These are phyloP conservation scores for Galerucella nymphaeae DNA, from an alignment of 2,888 invertebrate genomes.

Conservation along the genomic window DNA sequence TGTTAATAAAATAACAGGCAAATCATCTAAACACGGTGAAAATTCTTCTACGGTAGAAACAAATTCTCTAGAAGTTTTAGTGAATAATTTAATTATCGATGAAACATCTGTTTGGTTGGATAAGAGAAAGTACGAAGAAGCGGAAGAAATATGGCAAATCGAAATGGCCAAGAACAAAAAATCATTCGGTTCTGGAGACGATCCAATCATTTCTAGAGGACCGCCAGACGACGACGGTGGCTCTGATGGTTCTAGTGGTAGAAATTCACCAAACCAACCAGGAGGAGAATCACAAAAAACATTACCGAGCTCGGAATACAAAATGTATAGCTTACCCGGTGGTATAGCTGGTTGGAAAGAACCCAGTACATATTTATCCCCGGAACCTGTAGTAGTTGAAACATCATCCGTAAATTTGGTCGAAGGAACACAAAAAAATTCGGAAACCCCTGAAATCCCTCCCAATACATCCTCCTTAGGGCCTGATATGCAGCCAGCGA, in stretches of 20 bases:
- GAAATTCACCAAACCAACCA: conserved; percentile 58
- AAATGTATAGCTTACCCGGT: conserved; percentile 74
- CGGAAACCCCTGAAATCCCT: conserved; percentile 45
- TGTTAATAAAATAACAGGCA: conserved; percentile 53
- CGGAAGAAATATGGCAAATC: conserved; percentile 70
- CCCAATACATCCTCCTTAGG: conserved; percentile 52
- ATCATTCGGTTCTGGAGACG: conserved; percentile 48
- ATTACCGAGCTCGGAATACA: conserved; percentile 57
- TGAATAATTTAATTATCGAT: conserved; percentile 62
- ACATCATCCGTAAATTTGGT: conserved; percentile 32
- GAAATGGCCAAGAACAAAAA: conserved; percentile 39
- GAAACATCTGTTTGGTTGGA: conserved; percentile 70
- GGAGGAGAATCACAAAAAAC: conserved; percentile 38
- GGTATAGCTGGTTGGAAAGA: conserved; percentile 86
- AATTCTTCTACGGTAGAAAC: not conserved
- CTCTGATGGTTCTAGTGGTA: conserved; percentile 72
- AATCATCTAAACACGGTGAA: conserved; percentile 54
- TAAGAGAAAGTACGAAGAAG: conserved; percentile 73
- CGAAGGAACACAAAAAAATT: conserved; percentile 49
- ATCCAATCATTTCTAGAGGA: conserved; percentile 52
- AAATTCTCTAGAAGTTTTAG: not conserved
- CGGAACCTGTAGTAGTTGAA: conserved; percentile 62
- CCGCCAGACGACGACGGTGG: conserved; percentile 71
- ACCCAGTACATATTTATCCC: conserved; percentile 80
- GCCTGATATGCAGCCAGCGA: conserved; percentile 56